Evolutionary conservation across 92 coral and sea anemone genomes (phyloP).

Genomic region (Actinostola sp.): DNA sequence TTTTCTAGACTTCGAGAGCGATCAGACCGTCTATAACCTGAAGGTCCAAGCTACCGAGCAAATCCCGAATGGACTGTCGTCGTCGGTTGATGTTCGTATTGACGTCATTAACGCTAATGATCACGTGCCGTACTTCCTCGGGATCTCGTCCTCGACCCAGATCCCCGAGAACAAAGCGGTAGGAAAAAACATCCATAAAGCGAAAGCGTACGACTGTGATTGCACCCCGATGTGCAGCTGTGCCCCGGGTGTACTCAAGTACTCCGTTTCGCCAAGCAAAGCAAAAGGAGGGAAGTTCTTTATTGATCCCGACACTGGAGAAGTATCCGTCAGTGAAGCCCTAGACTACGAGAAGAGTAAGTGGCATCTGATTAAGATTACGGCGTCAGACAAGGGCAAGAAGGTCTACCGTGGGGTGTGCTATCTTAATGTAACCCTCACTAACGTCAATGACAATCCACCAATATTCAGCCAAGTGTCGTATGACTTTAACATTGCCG

Average conservation of each 20-base stretch:
- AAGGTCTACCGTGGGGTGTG: conserved; percentile 54
- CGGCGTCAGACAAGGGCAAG: conserved; percentile 71
- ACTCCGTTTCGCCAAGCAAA: conserved; percentile 55
- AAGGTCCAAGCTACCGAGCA: conserved; percentile 81
- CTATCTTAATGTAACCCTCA: conserved; percentile 62
- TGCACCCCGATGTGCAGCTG: conserved; percentile 68
- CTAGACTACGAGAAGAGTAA: conserved; percentile 70
- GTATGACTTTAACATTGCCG: conserved; percentile 65
- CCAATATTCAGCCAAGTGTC: conserved; percentile 62
- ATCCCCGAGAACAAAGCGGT: conserved; percentile 58
- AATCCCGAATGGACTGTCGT: conserved; percentile 64
- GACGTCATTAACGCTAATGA: conserved; percentile 82
- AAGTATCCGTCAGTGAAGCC: conserved; percentile 55
- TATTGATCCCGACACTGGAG: conserved; percentile 69
- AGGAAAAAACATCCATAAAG: conserved; percentile 59
- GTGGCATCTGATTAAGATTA: conserved; percentile 54
- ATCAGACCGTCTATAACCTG: conserved; percentile 47
- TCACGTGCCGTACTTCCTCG: conserved; percentile 62
- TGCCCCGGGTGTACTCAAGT: conserved; percentile 56
- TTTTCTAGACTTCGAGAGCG: conserved; percentile 67
- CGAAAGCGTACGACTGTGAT: conserved; percentile 79
- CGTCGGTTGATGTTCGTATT: conserved; percentile 75
- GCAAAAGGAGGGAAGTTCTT: conserved; percentile 38
- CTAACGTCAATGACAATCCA: conserved; percentile 78
- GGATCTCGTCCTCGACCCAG: conserved; percentile 32